phyloP scores from a whole-genome alignment of 2,797 vertebrate genomes.

The Gymnothorax reevesii region DNA sequence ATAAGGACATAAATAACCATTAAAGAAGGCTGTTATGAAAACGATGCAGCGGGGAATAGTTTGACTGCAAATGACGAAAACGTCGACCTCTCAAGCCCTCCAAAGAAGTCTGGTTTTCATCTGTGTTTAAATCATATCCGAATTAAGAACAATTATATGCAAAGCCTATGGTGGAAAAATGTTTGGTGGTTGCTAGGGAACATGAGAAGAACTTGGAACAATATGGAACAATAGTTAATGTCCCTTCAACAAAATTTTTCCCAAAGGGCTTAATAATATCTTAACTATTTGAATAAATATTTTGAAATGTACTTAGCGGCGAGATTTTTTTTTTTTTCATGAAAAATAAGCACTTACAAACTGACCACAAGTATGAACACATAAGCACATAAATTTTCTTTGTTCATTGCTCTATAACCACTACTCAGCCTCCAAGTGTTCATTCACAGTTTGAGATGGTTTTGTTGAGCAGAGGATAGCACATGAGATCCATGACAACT shows the following conservation, averaged over 20 bases:
- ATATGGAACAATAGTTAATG: slow-evolving; percentile 14
- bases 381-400: background rate
- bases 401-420: background rate
- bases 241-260: background rate
- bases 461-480: background rate
- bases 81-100: slow-evolving; percentile 7
- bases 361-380: background rate
- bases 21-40: slow-evolving; percentile 29
- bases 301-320: background rate
- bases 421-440: background rate
- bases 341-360: background rate
- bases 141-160: slow-evolving; percentile 31
- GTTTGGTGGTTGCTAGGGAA: slow-evolving; percentile 32
- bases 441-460: background rate
- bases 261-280: slow-evolving; percentile 12
- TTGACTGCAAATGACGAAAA: slow-evolving; percentile 25
- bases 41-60: slow-evolving; percentile 25
- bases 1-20: slow-evolving; percentile 20
- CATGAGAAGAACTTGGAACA: slow-evolving; percentile 7
- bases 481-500: background rate
- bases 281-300: slow-evolving; percentile 7
- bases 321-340: background rate
- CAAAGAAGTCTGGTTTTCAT: slow-evolving; percentile 33
- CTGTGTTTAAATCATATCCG: slow-evolving; percentile 32
- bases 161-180: slow-evolving; percentile 23